Base-by-base conservation (phyloP, 2,888 invertebrate genomes). In the Sericinus montela region DNA sequence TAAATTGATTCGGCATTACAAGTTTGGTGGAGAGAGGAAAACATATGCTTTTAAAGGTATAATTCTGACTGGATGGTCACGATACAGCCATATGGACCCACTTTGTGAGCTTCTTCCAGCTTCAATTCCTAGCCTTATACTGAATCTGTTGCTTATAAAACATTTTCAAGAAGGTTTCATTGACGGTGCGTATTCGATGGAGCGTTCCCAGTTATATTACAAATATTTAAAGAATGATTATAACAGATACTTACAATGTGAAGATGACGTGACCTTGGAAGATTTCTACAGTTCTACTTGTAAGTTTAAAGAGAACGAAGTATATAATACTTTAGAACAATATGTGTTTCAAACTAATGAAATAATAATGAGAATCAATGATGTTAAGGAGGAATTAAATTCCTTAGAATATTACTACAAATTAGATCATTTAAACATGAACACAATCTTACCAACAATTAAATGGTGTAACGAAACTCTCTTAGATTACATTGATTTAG, bases 41-140 rank as follows among this genome's bases (percentile, higher is more conserved):
- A 29, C 58, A 0, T 74, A 62, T 45, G 57, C 59, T 30, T 92
- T 94, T 54, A 86, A 90, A 69, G 94, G 94, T 0, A 91, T 93
- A 0, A 90, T 94, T 49, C 67, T 94, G 10, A 94, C 94, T 1
- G 94, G 94, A 0, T 94, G 93, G 93, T 93, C 93, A 13, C 83
- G 94, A 36, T 94, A 93, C 56, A 91, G 91, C 60, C 94, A 94
- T 61, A 91, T 92, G 63, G 86, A 91, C 9, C 89, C 92, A 0
- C 78, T 92, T 0, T 93, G 93, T 63, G 94, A 94, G 71, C 66
- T 93, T 0, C 66, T 94, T 0, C 92, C 93, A 0, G 78, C 88
- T 0, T 83, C 92, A 0, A 73, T 93, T 36, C 93, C 93, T 0
- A 93, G 93, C 19, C 75, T 94, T 1, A 84, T 91, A 0, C 63